Percentiles rank a stretch among this genome's conserved stretches.
These are phyloP conservation scores for Novumbra hubbsi DNA, from an alignment of 2,797 vertebrate species.

Conservation along the genomic window DNA sequence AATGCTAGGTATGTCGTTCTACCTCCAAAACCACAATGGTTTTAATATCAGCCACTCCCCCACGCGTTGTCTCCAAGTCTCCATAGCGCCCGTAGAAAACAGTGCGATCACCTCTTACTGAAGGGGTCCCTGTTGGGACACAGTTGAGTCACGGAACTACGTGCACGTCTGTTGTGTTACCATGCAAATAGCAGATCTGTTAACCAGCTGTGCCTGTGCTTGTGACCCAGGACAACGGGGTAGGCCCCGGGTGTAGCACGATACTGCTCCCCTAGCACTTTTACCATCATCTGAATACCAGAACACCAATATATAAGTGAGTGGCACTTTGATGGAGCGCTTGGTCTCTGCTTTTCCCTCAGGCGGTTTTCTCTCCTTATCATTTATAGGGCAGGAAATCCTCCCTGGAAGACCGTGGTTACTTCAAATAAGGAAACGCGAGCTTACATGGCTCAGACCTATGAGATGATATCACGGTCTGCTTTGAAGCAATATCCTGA, in stretches of 20 bases:
- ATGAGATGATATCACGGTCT: not conserved
- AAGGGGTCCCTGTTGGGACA: constrained; percentile 9
- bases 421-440: not conserved
- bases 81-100: constrained; percentile 16
- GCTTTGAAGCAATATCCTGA: not conserved
- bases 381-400: not conserved
- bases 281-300: not conserved
- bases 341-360: not conserved
- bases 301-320: not conserved
- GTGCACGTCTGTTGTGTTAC: not conserved
- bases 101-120: not conserved
- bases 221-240: not conserved
- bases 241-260: not conserved
- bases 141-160: constrained; percentile 4
- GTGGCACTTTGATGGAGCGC: not conserved
- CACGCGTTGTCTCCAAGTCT: not conserved
- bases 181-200: not conserved
- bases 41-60: constrained; percentile 15
- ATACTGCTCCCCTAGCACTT: not conserved
- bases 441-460: not conserved
- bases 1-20: constrained; percentile 4
- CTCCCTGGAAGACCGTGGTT: not conserved
- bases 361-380: not conserved
- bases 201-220: not conserved
- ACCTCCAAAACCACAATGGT: constrained; percentile 24